Conservation (phyloP, 2,888 invertebrate species). For the Xylota segnis region DNA sequence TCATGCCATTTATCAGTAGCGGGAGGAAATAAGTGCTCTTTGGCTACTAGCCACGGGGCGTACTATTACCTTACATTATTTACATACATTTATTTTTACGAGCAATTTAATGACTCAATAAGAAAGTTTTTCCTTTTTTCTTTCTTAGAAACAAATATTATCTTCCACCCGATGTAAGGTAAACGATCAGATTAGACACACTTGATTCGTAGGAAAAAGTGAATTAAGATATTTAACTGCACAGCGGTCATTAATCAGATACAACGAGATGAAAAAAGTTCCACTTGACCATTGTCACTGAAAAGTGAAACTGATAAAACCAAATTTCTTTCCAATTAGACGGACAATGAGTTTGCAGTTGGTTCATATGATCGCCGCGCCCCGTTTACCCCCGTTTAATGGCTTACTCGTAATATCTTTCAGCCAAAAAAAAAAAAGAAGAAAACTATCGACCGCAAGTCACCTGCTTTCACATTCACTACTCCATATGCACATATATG, state of each 20-base stretch:
- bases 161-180: background rate
- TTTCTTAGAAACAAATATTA: conserved; percentile 1
- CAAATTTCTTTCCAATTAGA: conserved; percentile 61
- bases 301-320: conserved; percentile 52
- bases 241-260: conserved; percentile 15
- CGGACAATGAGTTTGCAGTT: conserved; percentile 38
- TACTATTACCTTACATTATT: background rate
- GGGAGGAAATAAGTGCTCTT: background rate
- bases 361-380: conserved; percentile 7
- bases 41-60: background rate
- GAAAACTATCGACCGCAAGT: conserved; percentile 52
- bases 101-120: conserved; percentile 24
- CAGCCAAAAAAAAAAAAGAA: conserved; percentile 40
- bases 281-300: conserved; percentile 23
- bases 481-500: conserved; percentile 51
- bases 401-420: conserved; percentile 28
- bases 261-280: conserved; percentile 3
- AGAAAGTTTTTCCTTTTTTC: conserved; percentile 33
- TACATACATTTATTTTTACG: conserved; percentile 9
- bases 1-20: background rate
- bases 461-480: conserved; percentile 74
- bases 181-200: conserved; percentile 33
- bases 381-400: background rate
- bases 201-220: conserved; percentile 13
- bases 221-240: conserved; percentile 36